These are phyloP conservation scores for Xiphydria camelus DNA, from an alignment of 2,888 invertebrate species.

Conservation along the genomic window DNA sequence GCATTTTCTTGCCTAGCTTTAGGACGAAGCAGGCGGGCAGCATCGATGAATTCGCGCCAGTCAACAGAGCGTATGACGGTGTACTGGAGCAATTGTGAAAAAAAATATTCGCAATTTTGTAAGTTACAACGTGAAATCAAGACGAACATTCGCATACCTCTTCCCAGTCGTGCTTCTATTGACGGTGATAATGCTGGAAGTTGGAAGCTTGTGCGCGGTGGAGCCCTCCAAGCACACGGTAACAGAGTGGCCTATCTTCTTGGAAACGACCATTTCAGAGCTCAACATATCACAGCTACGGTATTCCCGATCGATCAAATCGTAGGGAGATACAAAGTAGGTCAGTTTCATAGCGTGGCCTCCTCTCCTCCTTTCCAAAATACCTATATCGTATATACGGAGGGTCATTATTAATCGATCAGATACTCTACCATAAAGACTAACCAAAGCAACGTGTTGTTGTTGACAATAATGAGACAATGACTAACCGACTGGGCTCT, in stretches of 20 bases:
- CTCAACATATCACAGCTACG: constrained; percentile 75
- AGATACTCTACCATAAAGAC: no score
- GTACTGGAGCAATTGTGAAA: constrained; percentile 63
- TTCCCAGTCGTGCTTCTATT: constrained; percentile 74
- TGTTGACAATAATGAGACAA: constrained; percentile 1
- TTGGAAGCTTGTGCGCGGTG: constrained; percentile 80
- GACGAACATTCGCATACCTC: constrained; percentile 63
- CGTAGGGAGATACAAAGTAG: constrained; percentile 93
- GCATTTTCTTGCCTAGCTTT: constrained; percentile 81
- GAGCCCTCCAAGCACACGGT: constrained; percentile 90
- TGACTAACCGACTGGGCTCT: constrained; percentile 79
- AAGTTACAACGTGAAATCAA: constrained; percentile 2
- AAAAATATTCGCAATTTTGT: constrained; percentile 19
- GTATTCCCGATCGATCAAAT: constrained; percentile 77
- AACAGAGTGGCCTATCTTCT: constrained; percentile 81
- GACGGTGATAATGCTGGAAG: constrained; percentile 70
- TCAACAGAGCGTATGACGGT: constrained; percentile 80
- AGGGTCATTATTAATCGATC: no score
- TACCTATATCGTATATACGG: constrained; percentile 59
- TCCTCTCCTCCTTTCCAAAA: constrained; percentile 52
- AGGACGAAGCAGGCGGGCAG: constrained; percentile 90
- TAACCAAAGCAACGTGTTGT: constrained; percentile 5
- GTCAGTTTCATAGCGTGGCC: constrained; percentile 91
- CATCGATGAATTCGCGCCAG: constrained; percentile 82
- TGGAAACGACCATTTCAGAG: constrained; percentile 70